Percentiles rank a stretch among this genome's conserved stretches.
phyloP scores from a whole-genome alignment of 2,113 vertebrate genomes.

The Pycnonotus jocosus region DNA sequence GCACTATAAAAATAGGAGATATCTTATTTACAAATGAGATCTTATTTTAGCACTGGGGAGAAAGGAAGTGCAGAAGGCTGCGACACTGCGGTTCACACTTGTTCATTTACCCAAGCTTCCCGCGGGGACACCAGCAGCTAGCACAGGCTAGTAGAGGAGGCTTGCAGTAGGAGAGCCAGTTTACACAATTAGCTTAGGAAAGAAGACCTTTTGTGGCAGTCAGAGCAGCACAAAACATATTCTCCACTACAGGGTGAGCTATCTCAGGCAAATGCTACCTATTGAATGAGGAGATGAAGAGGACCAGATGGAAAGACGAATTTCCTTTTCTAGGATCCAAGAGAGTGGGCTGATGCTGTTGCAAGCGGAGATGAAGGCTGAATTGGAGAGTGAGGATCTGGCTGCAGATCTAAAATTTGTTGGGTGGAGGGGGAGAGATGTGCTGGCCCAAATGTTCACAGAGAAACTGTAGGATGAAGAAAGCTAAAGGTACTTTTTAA shows the following conservation, averaged over 20 bases:
- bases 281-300: slow-evolving; percentile 31
- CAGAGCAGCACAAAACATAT: not conserved
- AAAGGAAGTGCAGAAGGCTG: slow-evolving; percentile 26
- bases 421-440: slow-evolving; percentile 21
- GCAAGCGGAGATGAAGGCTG: slow-evolving; percentile 48
- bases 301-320: slow-evolving; percentile 40
- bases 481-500: not conserved
- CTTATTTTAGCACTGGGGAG: not conserved
- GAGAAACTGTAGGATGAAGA: slow-evolving; percentile 6
- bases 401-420: slow-evolving; percentile 45
- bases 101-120: slow-evolving; percentile 40
- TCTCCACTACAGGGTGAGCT: not conserved
- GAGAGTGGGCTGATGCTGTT: slow-evolving; percentile 36
- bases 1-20: not conserved
- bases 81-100: slow-evolving; percentile 18
- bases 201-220: not conserved
- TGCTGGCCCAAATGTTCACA: slow-evolving; percentile 7
- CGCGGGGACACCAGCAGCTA: not conserved
- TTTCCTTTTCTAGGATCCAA: slow-evolving; percentile 47
- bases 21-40: slow-evolving; percentile 38
- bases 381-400: slow-evolving; percentile 41
- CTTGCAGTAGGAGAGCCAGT: not conserved
- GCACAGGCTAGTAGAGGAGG: not conserved
- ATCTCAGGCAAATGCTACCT: slow-evolving; percentile 20
- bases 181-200: not conserved